A percentile compares a stretch with the other conserved stretches of the same genome.
Evolutionary conservation across 2,113 vertebrate species (phyloP).

Genomic region (Brienomyrus brachyistius): DNA sequence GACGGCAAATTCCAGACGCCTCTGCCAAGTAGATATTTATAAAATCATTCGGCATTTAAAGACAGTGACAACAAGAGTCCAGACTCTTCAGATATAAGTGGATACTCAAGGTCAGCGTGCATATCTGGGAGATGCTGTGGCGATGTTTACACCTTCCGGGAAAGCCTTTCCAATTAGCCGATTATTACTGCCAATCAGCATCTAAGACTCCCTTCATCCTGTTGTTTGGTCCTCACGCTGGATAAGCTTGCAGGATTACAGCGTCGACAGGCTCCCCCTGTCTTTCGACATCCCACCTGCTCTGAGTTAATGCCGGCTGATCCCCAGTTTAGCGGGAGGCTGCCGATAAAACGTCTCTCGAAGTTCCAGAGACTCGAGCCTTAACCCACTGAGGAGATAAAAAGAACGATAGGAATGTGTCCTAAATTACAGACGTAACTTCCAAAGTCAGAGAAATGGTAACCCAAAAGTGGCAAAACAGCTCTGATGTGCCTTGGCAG

Average conservation of each 20-base stretch:
- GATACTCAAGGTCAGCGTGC: neutral
- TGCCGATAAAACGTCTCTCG: neutral
- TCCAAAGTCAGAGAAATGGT: neutral
- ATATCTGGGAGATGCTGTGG: neutral
- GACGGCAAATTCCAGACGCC: neutral
- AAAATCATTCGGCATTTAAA: neutral
- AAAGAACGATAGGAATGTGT: neutral
- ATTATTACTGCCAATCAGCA: neutral
- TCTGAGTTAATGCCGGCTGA: neutral
- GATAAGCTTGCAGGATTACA: neutral
- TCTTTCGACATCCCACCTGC: neutral
- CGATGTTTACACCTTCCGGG: neutral
- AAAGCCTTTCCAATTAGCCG: conserved; percentile 11
- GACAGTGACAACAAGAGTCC: neutral
- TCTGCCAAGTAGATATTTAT: neutral
- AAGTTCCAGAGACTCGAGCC: neutral
- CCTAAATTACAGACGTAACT: neutral
- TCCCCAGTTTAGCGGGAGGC: neutral
- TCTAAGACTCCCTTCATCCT: neutral
- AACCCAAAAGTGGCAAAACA: neutral
- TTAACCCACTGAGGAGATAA: neutral
- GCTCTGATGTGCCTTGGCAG: neutral
- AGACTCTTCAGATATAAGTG: neutral
- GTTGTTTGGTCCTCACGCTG: neutral
- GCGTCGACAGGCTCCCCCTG: neutral